These are phyloP conservation scores for Halyomorpha halys DNA, from an alignment of 1,140 invertebrate species.

Conservation along the genomic window DNA sequence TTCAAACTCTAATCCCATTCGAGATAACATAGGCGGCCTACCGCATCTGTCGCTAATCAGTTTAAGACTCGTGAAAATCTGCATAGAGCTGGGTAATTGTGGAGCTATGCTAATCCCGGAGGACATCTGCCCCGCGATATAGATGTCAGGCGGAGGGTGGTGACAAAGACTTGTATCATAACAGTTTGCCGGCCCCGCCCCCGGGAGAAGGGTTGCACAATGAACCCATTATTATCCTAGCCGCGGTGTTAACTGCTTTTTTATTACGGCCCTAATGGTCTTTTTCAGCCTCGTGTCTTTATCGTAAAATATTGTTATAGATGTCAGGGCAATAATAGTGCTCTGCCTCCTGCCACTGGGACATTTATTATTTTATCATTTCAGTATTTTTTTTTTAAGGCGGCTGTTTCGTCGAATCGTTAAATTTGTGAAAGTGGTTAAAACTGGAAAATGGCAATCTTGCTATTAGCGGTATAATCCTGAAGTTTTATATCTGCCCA, in stretches of 20 bases:
- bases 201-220: constrained; percentile 3
- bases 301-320: constrained; percentile 9
- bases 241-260: constrained; percentile 8
- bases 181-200: constrained; percentile 6
- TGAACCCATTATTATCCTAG: constrained; percentile 1
- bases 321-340: not conserved
- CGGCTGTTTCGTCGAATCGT: too few species aligned
- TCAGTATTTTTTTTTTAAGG: not conserved
- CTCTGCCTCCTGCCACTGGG: not conserved
- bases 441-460: too few species aligned
- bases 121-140: constrained; percentile 4
- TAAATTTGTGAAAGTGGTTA: too few species aligned
- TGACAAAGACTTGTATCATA: constrained; percentile 6
- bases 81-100: too few species aligned
- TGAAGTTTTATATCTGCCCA: too few species aligned
- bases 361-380: constrained; percentile 5
- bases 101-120: too few species aligned
- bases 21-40: too few species aligned
- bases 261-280: constrained; percentile 5
- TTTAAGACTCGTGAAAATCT: too few species aligned
- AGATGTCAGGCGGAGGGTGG: constrained; percentile 1
- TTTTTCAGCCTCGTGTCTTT: constrained; percentile 2
- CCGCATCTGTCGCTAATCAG: too few species aligned
- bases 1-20: too few species aligned
- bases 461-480: too few species aligned